These are phyloP conservation scores for Paratilapia polleni DNA, from an alignment of 2,113 vertebrate genomes.

Conservation along the genomic window DNA sequence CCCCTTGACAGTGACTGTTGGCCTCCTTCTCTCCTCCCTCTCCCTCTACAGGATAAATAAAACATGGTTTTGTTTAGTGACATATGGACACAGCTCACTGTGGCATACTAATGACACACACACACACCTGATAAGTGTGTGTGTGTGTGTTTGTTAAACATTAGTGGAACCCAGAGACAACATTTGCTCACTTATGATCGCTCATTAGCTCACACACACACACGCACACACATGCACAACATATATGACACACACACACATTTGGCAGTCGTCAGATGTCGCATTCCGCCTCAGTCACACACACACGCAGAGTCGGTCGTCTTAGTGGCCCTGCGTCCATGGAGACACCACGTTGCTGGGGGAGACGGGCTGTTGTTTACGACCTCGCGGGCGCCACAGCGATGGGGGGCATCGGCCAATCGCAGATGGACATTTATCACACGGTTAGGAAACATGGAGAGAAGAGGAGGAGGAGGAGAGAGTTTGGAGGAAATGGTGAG, in stretches of 20 bases:
- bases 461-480: not conserved
- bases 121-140: conserved; percentile 34
- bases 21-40: conserved; percentile 30
- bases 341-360: conserved; percentile 75
- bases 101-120: conserved; percentile 77
- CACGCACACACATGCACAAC: conserved; percentile 16
- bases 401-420: conserved; percentile 74
- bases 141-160: conserved; percentile 68
- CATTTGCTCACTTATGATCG: conserved; percentile 78
- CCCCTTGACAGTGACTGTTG: conserved; percentile 52
- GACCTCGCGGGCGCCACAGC: conserved; percentile 70
- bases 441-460: conserved; percentile 46
- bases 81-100: conserved; percentile 78
- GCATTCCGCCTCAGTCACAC: conserved; percentile 53
- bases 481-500: not conserved
- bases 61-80: conserved; percentile 78
- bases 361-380: conserved; percentile 79
- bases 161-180: conserved; percentile 75
- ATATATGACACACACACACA: conserved; percentile 33
- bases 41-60: conserved; percentile 71
- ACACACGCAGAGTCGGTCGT: conserved; percentile 63
- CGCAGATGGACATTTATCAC: conserved; percentile 79
- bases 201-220: conserved; percentile 60
- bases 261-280: conserved; percentile 59
- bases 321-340: conserved; percentile 69